Base-by-base conservation (phyloP, 1,140 invertebrate genomes). In the Drosophila nigrodunni region DNA sequence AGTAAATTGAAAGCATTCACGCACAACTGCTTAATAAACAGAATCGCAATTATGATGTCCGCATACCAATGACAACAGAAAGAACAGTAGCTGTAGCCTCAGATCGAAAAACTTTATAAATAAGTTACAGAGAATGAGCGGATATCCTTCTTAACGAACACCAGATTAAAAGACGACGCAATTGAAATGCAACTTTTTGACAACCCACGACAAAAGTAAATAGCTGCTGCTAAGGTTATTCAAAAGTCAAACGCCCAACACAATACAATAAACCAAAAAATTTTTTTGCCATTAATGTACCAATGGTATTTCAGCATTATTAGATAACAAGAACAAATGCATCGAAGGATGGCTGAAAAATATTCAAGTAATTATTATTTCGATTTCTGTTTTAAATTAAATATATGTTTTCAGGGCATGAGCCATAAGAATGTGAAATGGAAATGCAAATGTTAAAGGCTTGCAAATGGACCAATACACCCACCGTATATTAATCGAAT, bases 101-200 rank as follows among this genome's bases (percentile, higher is more conserved):
- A 39, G 34, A 72, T 54, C 39, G 64, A 55, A 77, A 66, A 74
- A 43, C 49, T 30, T 49, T 54, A 73, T 60, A 67, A 59, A 46
- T 73, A 73, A 57, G 80, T 46, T 57, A 52, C 54, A 59, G 44
- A 61, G 66, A 78, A 68, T 68, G 76, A 75, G 74, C 83, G 83
- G 83, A 88, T 88, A 83, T 88, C 83, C 83, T 88, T 89, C 85
- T 88, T 83, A 88, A 74, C 54, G 35, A 59, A 54, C 66, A 78
- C 37, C 21, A 58, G 50, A 75, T 49, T 62, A 25, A 52, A 59
- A 50, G 46, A 60, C 60, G 46, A 52, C 30, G 18, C 25, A 68
- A 65, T 74, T 52, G 49, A 69, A 10, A 54, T 69, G 57, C 55
- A 55, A 68, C 18, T 39, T 37, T 55, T 68, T 76, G 64, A 54